Evolutionary conservation across 37 sponge, comb jelly and placozoan species (phyloP).

Genomic region (Mnemiopsis leidyi): DNA sequence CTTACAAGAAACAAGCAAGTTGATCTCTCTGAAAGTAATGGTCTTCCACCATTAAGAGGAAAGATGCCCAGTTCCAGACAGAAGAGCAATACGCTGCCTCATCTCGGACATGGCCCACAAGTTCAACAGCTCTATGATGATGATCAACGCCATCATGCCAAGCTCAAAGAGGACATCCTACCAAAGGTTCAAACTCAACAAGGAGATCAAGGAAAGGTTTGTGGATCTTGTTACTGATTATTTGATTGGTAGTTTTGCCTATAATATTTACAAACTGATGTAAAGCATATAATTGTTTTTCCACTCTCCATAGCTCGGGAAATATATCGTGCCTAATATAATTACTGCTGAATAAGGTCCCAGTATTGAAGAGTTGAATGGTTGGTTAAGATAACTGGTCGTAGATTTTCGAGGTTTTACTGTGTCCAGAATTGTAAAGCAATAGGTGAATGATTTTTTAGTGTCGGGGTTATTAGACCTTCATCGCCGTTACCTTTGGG

Average conservation of each 20-base stretch:
- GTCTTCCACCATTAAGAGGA: conserved; percentile 60
- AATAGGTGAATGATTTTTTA: no score
- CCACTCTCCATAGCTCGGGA: no score
- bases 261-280: no score
- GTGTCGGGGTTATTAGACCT: no score
- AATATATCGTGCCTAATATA: no score
- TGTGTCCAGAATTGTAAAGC: no score
- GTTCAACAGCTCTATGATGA: conserved; percentile 61
- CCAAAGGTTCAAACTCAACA: conserved; percentile 38
- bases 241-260: not conserved
- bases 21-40: conserved; percentile 50
- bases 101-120: conserved; percentile 55
- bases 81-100: conserved; percentile 64
- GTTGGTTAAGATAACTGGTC: no score
- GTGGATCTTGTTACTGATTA: not conserved
- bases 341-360: no score
- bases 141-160: conserved; percentile 38
- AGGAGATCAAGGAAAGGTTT: conserved; percentile 57
- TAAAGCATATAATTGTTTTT: no score
- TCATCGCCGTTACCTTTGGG: no score
- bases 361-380: no score
- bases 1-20: conserved; percentile 43
- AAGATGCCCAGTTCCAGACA: conserved; percentile 66
- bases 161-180: conserved; percentile 36
- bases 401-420: no score